phyloP scores from a whole-genome alignment of 2,888 invertebrate genomes.

The Limenitis arthemis region DNA sequence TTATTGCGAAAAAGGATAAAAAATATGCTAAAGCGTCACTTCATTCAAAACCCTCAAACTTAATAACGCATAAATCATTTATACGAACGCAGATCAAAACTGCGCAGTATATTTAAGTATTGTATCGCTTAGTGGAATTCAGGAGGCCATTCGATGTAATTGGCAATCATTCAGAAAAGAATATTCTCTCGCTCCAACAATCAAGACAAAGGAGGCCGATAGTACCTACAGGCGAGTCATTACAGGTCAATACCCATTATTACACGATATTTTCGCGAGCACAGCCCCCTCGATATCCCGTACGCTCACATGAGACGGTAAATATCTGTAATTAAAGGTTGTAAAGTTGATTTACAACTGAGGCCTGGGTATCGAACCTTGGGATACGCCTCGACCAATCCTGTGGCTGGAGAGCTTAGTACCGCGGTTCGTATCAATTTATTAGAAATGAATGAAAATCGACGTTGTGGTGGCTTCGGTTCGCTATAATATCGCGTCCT shows the following conservation, averaged over 20 bases:
- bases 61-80: constrained; percentile 64
- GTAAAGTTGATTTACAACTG: constrained; percentile 71
- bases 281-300: constrained; percentile 64
- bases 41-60: constrained; percentile 36
- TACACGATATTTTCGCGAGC: constrained; percentile 71
- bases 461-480: constrained; percentile 63
- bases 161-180: constrained; percentile 69
- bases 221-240: constrained; percentile 68
- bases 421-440: constrained; percentile 65
- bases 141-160: constrained; percentile 68
- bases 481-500: constrained; percentile 53
- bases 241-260: constrained; percentile 72
- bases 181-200: constrained; percentile 64
- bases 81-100: constrained; percentile 59
- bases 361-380: constrained; percentile 58
- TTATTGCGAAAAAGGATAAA: constrained; percentile 21
- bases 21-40: constrained; percentile 30
- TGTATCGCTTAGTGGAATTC: constrained; percentile 60
- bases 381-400: constrained; percentile 63
- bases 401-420: constrained; percentile 38
- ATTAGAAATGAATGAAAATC: constrained; percentile 69
- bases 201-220: constrained; percentile 70
- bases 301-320: constrained; percentile 67
- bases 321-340: constrained; percentile 73
- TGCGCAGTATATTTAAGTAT: constrained; percentile 50